A percentile compares a stretch with the other conserved stretches of the same genome.
phyloP scores from a whole-genome alignment of 2,888 invertebrate genomes.

The Drosophila bunnanda region DNA sequence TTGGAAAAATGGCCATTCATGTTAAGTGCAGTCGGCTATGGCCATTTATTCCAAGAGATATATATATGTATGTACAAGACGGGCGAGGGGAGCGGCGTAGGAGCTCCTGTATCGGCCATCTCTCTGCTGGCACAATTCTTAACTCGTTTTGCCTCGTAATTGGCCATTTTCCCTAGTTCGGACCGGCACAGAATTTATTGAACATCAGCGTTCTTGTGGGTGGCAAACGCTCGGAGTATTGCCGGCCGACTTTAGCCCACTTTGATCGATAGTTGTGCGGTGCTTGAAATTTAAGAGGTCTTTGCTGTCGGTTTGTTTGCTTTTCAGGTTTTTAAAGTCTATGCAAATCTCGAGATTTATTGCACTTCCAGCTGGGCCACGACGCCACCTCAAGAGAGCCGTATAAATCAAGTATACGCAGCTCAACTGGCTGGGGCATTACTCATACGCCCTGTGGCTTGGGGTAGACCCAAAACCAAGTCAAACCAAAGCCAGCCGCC shows the following conservation, averaged over 20 bases:
- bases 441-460: slow-evolving; percentile 63
- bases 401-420: slow-evolving; percentile 52
- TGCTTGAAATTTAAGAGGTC: slow-evolving; percentile 39
- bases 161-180: slow-evolving; percentile 69
- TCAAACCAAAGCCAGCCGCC: slow-evolving; percentile 47
- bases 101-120: slow-evolving; percentile 31
- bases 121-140: slow-evolving; percentile 59
- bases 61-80: slow-evolving; percentile 5
- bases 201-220: slow-evolving; percentile 61
- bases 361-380: slow-evolving; percentile 14
- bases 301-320: slow-evolving; percentile 21
- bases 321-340: slow-evolving; percentile 26
- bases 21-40: slow-evolving; percentile 62
- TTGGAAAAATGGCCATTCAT: slow-evolving; percentile 75
- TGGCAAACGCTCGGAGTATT: slow-evolving; percentile 1
- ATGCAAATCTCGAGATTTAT: slow-evolving; percentile 28
- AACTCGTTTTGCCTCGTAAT: slow-evolving; percentile 78
- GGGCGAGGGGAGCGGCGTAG: background rate
- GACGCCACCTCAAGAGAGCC: slow-evolving; percentile 12
- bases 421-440: slow-evolving; percentile 41
- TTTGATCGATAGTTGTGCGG: slow-evolving; percentile 64
- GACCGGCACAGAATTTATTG: slow-evolving; percentile 71
- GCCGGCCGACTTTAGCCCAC: slow-evolving; percentile 32
- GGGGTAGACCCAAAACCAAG: slow-evolving; percentile 24
- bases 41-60: slow-evolving; percentile 38